phyloP scores from a whole-genome alignment of 2,797 vertebrate genomes.

The Platyrinchus mystaceus region DNA sequence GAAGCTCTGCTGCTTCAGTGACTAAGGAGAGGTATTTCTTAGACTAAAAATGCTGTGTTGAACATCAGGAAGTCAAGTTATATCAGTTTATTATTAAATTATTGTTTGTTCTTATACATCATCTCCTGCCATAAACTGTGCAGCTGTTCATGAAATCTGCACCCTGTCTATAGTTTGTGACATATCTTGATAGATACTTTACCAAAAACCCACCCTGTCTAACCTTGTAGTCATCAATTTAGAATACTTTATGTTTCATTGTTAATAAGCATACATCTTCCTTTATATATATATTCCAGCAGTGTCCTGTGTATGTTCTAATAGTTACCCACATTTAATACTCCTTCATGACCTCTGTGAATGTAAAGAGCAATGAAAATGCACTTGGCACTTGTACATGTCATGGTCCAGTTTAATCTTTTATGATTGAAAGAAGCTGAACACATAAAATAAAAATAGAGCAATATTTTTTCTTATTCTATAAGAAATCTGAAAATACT shows the following conservation, averaged over 20 bases:
- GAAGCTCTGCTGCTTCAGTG: background rate
- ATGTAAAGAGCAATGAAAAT: background rate
- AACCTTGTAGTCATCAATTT: background rate
- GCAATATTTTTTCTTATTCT: background rate
- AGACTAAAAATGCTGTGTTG: slow-evolving; percentile 2
- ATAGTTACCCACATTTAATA: background rate
- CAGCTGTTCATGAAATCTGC: slow-evolving; percentile 31
- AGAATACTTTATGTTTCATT: background rate
- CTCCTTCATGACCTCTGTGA: background rate
- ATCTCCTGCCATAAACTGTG: background rate
- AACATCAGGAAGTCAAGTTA: slow-evolving; percentile 42
- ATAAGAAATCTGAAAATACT: background rate
- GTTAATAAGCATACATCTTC: background rate
- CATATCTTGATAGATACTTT: background rate
- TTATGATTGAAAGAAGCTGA: background rate
- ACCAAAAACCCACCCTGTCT: background rate
- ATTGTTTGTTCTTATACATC: background rate
- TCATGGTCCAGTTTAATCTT: background rate
- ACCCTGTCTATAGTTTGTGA: background rate
- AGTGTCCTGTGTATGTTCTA: background rate
- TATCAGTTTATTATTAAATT: slow-evolving; percentile 14
- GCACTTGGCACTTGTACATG: background rate
- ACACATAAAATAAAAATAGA: background rate
- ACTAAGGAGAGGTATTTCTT: background rate
- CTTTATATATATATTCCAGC: background rate